Base-by-base conservation (phyloP, 2,113 vertebrate genomes). In the Callionymus lyra region DNA sequence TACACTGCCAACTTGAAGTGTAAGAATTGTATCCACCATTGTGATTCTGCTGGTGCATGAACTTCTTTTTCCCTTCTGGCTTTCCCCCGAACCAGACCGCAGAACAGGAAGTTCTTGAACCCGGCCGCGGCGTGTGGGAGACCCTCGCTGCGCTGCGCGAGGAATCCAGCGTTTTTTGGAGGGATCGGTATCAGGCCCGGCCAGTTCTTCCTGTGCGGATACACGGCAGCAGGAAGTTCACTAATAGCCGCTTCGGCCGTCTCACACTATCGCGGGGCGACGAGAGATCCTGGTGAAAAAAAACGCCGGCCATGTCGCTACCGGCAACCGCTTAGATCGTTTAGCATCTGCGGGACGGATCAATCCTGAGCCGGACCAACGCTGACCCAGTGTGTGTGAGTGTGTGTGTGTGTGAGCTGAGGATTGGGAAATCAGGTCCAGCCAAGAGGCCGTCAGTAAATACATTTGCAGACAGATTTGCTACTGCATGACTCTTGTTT, bases 171-270 rank as follows among this genome's bases (percentile, higher is more conserved):
- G 47, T 63, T 72, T 27, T 27, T 76, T 58, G 47, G 61, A 53
- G 57, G 74, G 66, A 74, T 80, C 74, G 50, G 67, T 87, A 85
- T 86, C 85, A 81, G 84, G 51, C 50, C 66, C 31, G 53, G 60
- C 73, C 80, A 85, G 81, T 59, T 50, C 80, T 85, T 87, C 84
- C 84, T 85, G 79, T 77, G 72, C 52, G 63, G 76, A 84, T 71
- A 77, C 79, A 75, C 74, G 74, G 69, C 67, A 68, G 69, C 65
- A 82, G 84, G 84, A 86, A 84, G 79, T 77, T 71, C 36, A 37
- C 71, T 80, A 80, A 80, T 81, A 83, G 77, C 68, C 44, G 36
- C 54, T 57, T 44, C 27, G 59, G 70, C 36, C 12, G 18, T 43
- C 47, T 40, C 65, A 45, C 60, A 39, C 60, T 48, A 47, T 61